Evolutionary conservation across 2,888 invertebrate genomes (phyloP), one percentile per base, ranked within the genome.

Genomic region (Mythimna loreyi): DNA sequence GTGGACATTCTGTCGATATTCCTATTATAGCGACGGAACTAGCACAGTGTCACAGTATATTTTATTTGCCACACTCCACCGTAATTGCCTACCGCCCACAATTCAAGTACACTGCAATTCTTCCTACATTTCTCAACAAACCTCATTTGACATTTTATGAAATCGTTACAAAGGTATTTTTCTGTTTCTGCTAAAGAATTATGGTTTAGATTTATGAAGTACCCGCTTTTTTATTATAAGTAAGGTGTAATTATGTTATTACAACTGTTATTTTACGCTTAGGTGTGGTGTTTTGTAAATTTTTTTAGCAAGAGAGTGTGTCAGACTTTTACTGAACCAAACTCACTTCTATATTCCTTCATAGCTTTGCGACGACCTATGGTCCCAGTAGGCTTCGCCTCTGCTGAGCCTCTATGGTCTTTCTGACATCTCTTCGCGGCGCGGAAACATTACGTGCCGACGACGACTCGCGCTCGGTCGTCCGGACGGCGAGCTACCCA

Each of bases 81-180:
- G 67, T 82, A 84, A 84, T 82, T 82, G 67, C 85, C 76, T 61
- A 82, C 68, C 68, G 63, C 33, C 56, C 69, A 66, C 79, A 58
- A 72, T 71, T 69, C 71, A 72, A 68, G 67, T 43, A 62, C 59
- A 62, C 61, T 80, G 73, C 72, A 69, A 73, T 79, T 73, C 63
- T 73, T 72, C n/a, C 40, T 50, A 72, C 67, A 73, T 73, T 73
- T 82, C 69, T 69, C 62, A 64, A 72, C 56, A 70, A 72, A 74
- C 56, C 52, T 28, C 56, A 64, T 78, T 70, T 70, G 70, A 82
- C 70, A 63, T 78, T 83, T 72, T 78, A 78, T 82, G 66, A 63
- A 82, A 72, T 64, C 56, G 65, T 75, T 72, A 64, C 49, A 45
- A 68, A 78, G 61, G 69, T 66, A 63, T 73, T 75, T 84, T 68